Evolutionary conservation across 64 coral and sea anemone species (phyloP), one percentile per base, ranked within the genome.

Genomic region (Montipora capricornis): DNA sequence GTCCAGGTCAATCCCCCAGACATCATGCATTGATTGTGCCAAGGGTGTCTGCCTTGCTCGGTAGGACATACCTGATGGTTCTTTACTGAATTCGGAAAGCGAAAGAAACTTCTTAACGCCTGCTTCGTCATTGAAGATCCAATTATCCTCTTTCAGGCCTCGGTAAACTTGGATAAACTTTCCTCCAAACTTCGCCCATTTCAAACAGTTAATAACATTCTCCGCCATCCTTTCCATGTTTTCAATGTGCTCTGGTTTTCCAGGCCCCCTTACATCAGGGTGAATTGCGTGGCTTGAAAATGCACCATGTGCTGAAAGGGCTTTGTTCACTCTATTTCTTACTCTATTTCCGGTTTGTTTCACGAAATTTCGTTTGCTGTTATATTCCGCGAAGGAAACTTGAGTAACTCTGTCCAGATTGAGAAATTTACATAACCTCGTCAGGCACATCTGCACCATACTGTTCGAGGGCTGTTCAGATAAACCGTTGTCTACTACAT

Each of bases 281-380:
- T 87, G 61, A 29, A 80, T 88, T 78, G 47, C 49, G 20, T 88
- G 92, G 55, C 83, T 88, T n/a, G 74, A 93, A 68, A 88, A 93
- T 74, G 76, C 59, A 75, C 92, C 76, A 82, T 93, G 92, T 44
- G 76, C 92, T 73, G 90, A 83, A 15, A 84, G 70, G 10, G 80
- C 80, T 75, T 75, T 91, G 48, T 92, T 92, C 47, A 29, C 29
- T 29, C 29, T 29, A 29, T 29, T 29, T 29, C 29, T 29, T 29
- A 29, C 29, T 29, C 29, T 29, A 29, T 29, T 29, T 29, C 29
- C 1, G 29, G 29, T 29, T 29, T 29, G 29, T 29, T 29, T 29
- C 29, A 88, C 92, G 68, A 81, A 87, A 60, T 93, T 93, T 74
- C 83, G 68, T 81, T 93, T 88, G 66, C 92, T 93, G 46, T 93